A percentile compares a stretch with the other conserved stretches of the same genome.
These are phyloP conservation scores for Tenebrosternarchus preto DNA, from an alignment of 2,113 vertebrate genomes.

Conservation along the genomic window DNA sequence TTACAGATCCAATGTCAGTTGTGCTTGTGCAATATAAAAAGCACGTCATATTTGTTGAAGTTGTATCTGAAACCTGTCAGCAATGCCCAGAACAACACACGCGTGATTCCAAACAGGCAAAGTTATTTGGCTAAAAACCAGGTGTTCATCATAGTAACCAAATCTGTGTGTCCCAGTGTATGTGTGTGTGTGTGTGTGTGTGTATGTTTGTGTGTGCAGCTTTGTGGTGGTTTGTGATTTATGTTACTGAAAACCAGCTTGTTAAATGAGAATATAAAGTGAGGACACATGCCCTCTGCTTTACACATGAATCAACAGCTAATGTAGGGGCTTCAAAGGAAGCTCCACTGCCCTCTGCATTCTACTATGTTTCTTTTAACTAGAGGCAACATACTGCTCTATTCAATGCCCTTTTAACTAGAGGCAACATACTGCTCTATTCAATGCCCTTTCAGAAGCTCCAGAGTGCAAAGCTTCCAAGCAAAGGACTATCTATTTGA, in stretches of 20 bases:
- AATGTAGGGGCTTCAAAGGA: slow-evolving; percentile 49
- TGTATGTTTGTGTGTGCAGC: not conserved
- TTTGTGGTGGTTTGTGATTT: slow-evolving; percentile 3
- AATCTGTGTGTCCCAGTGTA: slow-evolving; percentile 9
- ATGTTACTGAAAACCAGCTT: slow-evolving; percentile 24
- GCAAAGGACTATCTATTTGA: slow-evolving; percentile 9
- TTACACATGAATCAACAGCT: slow-evolving; percentile 55
- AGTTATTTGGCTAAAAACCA: not conserved
- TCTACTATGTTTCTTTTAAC: slow-evolving; percentile 38
- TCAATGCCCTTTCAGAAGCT: slow-evolving; percentile 15
- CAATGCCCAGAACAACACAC: not conserved
- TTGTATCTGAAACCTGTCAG: not conserved
- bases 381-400: slow-evolving; percentile 25
- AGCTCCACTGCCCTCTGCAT: slow-evolving; percentile 43
- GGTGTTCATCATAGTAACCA: not conserved
- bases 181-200: not conserved
- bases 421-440: slow-evolving; percentile 22
- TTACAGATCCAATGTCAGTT: not conserved
- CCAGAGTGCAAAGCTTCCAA: slow-evolving; percentile 5
- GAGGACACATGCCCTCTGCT: slow-evolving; percentile 48
- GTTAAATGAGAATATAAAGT: slow-evolving; percentile 44
- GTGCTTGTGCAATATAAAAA: too few relatives aligned
- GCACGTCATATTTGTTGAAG: not conserved
- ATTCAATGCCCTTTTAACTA: slow-evolving; percentile 22
- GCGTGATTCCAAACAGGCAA: not conserved